These are phyloP conservation scores for Alosa sapidissima DNA, from an alignment of 2,797 vertebrate genomes.

Conservation along the genomic window DNA sequence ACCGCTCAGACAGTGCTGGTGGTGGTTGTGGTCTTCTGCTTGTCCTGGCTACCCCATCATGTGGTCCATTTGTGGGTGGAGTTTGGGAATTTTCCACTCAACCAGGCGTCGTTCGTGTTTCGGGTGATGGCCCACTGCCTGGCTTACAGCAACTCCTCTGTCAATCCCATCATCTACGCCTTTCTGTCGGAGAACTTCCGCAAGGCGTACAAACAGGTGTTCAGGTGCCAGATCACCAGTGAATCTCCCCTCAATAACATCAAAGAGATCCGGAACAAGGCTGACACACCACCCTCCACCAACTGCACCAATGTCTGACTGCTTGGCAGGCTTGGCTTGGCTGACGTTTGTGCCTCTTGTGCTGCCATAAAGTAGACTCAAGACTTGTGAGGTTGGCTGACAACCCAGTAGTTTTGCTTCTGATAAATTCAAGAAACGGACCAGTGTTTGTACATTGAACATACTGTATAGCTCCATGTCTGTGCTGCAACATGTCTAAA, in stretches of 20 bases:
- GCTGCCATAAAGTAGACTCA: not conserved
- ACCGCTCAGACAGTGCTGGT: constrained; percentile 96
- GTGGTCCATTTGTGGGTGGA: constrained; percentile 92
- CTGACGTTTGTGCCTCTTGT: not conserved
- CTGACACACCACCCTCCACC: constrained; percentile 86
- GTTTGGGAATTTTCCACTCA: constrained; percentile 93
- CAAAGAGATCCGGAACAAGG: constrained; percentile 83
- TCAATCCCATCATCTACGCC: constrained; percentile 96
- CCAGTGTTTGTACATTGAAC: not conserved
- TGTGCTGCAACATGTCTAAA: not conserved
- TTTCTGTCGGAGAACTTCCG: constrained; percentile 98
- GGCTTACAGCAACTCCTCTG: constrained; percentile 97
- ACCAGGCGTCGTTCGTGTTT: constrained; percentile 91
- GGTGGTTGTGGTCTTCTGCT: constrained; percentile 96
- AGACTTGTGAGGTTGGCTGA: constrained; percentile 7
- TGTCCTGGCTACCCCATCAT: constrained; percentile 97
- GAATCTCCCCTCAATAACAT: constrained; percentile 74
- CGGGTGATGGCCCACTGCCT: constrained; percentile 91
- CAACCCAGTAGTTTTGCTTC: not conserved
- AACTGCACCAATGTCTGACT: constrained; percentile 92
- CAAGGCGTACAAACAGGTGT: constrained; percentile 96
- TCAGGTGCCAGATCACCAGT: constrained; percentile 78
- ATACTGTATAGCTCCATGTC: not conserved
- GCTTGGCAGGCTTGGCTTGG: not conserved
- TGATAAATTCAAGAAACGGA: not conserved